Evolutionary conservation across 2,797 vertebrate genomes (phyloP), one percentile per base, ranked within the genome.

Genomic region (Channallabes apus): DNA sequence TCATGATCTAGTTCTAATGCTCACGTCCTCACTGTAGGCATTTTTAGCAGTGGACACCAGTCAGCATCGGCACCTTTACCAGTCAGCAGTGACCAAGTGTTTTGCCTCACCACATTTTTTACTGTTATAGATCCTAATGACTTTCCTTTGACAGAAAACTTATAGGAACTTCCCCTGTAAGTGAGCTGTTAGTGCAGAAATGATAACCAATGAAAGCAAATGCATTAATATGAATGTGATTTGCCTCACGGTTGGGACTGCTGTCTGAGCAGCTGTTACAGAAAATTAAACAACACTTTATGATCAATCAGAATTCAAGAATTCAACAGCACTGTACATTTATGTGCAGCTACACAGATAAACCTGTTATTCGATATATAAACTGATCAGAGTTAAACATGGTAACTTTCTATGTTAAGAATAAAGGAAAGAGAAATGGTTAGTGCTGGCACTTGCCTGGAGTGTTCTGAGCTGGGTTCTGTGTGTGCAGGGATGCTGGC

Each of bases 391-490:
- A 8, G 61, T 22, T 62, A n/a, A 62, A 22, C 8, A n/a, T 62
- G 61, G 22, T 24, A n/a, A n/a, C 61, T 54, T 54, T 8, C 18
- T 24, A n/a, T 15, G 35, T 69, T 24, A 38, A 6, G n/a, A 32
- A 32, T 68, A 6, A 2, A 68, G 27, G 65, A 68, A 68, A 68
- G 29, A 29, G 6, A 18, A 29, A 35, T 35, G 15, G 6, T 35
- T 79, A n/a, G 35, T 24, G 59, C 81, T 61, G 58, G 67, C 54
- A 0, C 86, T 92, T 90, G 96, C 97, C 96, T 91, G 71, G 82
- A 87, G 65, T 95, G 93, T 90, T 91, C 91, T 29, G 92, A 54
- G 62, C 65, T 71, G 73, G 83, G 1, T 0, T 94, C 94, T 62
- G 89, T 87, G 76, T 88, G 82, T 0, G 86, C 69, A 3, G 38